These are phyloP conservation scores for Pseudachorutes palmiensis DNA, from an alignment of 1,140 invertebrate genomes.

Conservation along the genomic window DNA sequence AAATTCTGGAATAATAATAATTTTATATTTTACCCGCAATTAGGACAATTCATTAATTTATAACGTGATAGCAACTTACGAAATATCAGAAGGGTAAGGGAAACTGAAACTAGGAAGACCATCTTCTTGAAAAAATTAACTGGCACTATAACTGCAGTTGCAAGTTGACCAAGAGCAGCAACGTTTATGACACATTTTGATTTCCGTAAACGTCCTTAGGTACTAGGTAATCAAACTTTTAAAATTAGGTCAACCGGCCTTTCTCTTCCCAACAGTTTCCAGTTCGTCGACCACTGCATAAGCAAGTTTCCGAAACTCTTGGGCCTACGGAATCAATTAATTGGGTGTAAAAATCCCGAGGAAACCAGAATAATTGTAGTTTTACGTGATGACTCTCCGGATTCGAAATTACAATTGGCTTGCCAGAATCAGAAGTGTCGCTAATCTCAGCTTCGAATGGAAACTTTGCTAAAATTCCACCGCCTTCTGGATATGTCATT, in stretches of 20 bases:
- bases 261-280: background rate
- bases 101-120: too few species aligned
- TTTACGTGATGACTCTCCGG: constrained; percentile 52
- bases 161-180: too few species aligned
- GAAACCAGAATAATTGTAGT: background rate
- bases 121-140: too few species aligned
- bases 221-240: background rate
- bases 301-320: constrained; percentile 17
- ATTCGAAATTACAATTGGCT: constrained; percentile 64
- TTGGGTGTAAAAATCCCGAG: background rate
- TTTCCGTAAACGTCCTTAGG: too few species aligned
- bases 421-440: constrained; percentile 62
- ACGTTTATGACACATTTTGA: too few species aligned
- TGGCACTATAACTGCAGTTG: too few species aligned
- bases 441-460: constrained; percentile 64
- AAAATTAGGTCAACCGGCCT: background rate
- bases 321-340: constrained; percentile 16
- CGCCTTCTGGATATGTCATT: constrained; percentile 36
- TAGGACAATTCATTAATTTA: too few species aligned
- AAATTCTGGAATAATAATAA: too few species aligned
- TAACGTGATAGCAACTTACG: too few species aligned
- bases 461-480: constrained; percentile 59
- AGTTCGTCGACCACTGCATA: background rate
- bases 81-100: too few species aligned
- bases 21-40: too few species aligned